Evolutionary conservation across 1,140 invertebrate genomes (phyloP), one percentile per base, ranked within the genome.

Genomic region (Drosophila dunni): DNA sequence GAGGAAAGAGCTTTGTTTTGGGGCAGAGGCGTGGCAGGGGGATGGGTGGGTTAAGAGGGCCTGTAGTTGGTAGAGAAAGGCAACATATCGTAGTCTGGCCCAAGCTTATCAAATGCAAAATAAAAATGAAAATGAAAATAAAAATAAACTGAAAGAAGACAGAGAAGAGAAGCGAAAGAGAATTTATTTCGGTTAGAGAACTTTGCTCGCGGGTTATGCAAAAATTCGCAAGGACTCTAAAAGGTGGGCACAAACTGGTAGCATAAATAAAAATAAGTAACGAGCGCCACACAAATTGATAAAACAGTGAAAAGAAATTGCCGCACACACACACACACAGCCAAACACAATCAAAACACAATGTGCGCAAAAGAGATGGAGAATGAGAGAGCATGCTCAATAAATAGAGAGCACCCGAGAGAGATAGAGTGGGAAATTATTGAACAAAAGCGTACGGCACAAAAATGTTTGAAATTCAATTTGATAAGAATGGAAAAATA

Each of bases 191-290:
- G 86, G 79, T 88, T 89, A 88, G 84, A 29, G 80, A 88, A 89
- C 80, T 89, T 82, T 69, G 79, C 84, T 88, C 85, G 84, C 84
- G 84, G 84, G 84, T 68, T 88, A 88, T 88, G 84, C 84, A 89
- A 88, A 88, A 88, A 89, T 89, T 80, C 75, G 84, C 79, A 83
- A 80, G 54, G 58, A 46, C 40, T 20, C 11, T 17, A 48, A 75
- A 58, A 75, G 63, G 62, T 56, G 58, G 58, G 57, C 56, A 58
- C 45, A 13, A 24, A 40, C 56, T 29, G 50, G 57, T 54, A 50
- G 77, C 85, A 88, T 89, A 88, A 88, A 89, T 83, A 88, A 89
- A 89, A 84, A 88, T 88, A 88, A 89, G 78, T 84, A 88, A 88
- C 84, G 85, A 88, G 84, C 85, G 78, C 74, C 77, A 67, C 84